A percentile compares a stretch with the other conserved stretches of the same genome.
Evolutionary conservation across 2,113 vertebrate species (phyloP).

Genomic region (Tenebrosternarchus preto): DNA sequence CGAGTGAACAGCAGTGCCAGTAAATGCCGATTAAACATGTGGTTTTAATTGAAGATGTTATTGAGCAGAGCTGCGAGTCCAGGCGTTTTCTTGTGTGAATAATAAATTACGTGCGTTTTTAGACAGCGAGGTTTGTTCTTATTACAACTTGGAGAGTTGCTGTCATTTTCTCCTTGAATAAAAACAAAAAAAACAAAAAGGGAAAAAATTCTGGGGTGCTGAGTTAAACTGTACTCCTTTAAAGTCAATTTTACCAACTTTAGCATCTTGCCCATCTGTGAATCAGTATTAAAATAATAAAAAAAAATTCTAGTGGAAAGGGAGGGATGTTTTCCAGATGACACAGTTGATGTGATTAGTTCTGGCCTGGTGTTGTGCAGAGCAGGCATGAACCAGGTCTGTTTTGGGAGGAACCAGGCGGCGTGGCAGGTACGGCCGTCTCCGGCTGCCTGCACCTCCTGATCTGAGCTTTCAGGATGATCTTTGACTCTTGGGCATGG

Average conservation of each 20-base stretch:
- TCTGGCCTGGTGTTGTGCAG: constrained; percentile 14
- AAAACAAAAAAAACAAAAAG: not conserved
- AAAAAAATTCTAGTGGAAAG: constrained; percentile 22
- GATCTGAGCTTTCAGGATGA: not conserved
- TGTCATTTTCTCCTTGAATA: constrained; percentile 48
- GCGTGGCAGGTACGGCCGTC: not conserved
- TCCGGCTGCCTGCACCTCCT: too few relatives aligned
- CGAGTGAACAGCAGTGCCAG: constrained; percentile 46
- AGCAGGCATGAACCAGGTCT: constrained; percentile 23
- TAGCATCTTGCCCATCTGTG: constrained; percentile 33
- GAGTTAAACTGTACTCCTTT: constrained; percentile 5
- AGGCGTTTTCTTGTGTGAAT: constrained; percentile 51
- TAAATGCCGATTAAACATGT: constrained; percentile 76
- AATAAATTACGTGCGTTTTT: constrained; percentile 70
- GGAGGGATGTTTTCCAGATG: constrained; percentile 47
- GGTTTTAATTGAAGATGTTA: constrained; percentile 80
- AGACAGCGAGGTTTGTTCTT: constrained; percentile 63
- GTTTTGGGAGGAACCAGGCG: constrained; percentile 28
- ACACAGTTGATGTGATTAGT: constrained; percentile 49
- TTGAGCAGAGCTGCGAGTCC: constrained; percentile 63
- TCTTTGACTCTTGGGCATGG: not conserved
- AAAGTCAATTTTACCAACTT: constrained; percentile 3
- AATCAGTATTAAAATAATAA: constrained; percentile 17
- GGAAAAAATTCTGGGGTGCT: not conserved
- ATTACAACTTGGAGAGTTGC: constrained; percentile 51